Percentiles rank a stretch among this genome's conserved stretches.
Evolutionary conservation across 2,113 vertebrate genomes (phyloP).

Genomic region (Platycercus adscitus): DNA sequence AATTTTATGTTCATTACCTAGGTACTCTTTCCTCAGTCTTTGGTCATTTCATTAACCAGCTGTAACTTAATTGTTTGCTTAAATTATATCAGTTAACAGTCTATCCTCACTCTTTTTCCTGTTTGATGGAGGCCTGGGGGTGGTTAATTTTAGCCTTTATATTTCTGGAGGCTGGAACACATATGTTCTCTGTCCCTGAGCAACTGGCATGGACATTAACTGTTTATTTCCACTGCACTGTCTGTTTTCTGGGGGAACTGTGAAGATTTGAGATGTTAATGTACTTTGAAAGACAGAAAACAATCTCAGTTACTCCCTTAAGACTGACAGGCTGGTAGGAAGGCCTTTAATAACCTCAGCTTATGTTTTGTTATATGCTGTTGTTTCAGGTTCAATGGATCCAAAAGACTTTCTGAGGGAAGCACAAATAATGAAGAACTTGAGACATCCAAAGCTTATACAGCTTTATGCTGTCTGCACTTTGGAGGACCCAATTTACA

Average conservation of each 20-base stretch:
- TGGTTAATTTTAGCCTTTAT: conserved; percentile 15
- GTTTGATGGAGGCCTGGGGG: not conserved
- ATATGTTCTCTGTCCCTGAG: not conserved
- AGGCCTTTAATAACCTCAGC: conserved; percentile 54
- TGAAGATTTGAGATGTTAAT: conserved; percentile 59
- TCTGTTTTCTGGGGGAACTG: conserved; percentile 56
- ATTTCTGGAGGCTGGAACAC: conserved; percentile 17
- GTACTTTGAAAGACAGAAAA: conserved; percentile 49
- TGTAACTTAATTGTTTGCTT: not conserved
- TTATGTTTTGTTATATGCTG: conserved; percentile 59
- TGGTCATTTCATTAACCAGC: not conserved
- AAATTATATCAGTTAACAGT: not conserved
- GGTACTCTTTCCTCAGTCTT: not conserved
- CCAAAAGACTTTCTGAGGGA: conserved; percentile 90
- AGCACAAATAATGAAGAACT: conserved; percentile 94
- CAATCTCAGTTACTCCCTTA: conserved; percentile 50
- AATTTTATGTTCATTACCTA: not conserved
- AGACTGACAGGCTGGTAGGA: conserved; percentile 33
- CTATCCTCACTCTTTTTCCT: not conserved
- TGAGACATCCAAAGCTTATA: conserved; percentile 93
- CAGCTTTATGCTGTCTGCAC: conserved; percentile 98
- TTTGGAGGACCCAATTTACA: conserved; percentile 93
- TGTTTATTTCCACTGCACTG: conserved; percentile 32
- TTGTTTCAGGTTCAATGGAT: conserved; percentile 90
- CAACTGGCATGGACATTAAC: conserved; percentile 30